These are phyloP conservation scores for Drosophila mimica DNA, from an alignment of 2,888 invertebrate genomes.

Conservation along the genomic window DNA sequence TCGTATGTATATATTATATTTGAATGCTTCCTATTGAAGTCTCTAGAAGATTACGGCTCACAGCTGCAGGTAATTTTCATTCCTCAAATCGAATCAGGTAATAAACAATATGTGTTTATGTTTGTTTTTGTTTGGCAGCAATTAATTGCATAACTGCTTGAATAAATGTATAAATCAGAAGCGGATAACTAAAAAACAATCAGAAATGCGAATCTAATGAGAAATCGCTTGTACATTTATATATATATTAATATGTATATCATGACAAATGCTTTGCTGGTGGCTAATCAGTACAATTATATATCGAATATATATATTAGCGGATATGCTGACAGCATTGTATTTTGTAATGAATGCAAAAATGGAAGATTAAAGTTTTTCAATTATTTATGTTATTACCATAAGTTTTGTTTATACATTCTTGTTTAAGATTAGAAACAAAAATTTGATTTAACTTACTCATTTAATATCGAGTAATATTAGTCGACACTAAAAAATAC, in stretches of 20 bases:
- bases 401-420: neutral
- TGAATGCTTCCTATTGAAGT: constrained; percentile 49
- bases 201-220: constrained; percentile 19
- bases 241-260: neutral
- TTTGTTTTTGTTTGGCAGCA: constrained; percentile 66
- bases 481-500: neutral
- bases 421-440: neutral
- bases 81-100: constrained; percentile 52
- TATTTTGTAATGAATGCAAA: neutral
- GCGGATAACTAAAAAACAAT: constrained; percentile 37
- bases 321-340: constrained; percentile 58
- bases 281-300: neutral
- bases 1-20: neutral
- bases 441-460: neutral
- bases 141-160: constrained; percentile 77
- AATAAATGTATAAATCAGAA: constrained; percentile 73
- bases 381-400: neutral
- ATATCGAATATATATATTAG: constrained; percentile 35
- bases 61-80: constrained; percentile 75
- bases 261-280: constrained; percentile 10
- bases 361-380: neutral
- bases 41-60: constrained; percentile 32
- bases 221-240: constrained; percentile 22
- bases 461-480: neutral
- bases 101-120: constrained; percentile 35